Percentiles rank a stretch among this genome's conserved stretches.
Conservation (phyloP, 35 echinoderm and acorn worm genomes). For the Patiria miniata region DNA sequence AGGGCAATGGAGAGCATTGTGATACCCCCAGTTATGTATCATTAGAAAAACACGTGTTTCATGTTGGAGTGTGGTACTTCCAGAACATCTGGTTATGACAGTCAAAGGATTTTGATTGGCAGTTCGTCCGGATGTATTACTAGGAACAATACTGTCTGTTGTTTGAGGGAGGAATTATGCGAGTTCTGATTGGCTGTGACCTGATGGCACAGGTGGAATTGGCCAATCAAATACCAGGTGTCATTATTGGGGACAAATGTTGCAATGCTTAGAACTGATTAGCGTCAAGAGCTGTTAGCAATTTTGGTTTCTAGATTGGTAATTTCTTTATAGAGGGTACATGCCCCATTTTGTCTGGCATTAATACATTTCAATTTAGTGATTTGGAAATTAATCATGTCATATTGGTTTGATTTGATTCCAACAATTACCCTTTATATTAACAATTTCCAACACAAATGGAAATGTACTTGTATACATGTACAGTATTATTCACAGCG, state of each 20-base stretch:
- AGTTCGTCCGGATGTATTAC: background rate
- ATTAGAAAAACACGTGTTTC: conserved; percentile 18
- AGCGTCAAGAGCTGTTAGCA: too few relatives aligned
- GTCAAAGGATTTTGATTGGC: background rate
- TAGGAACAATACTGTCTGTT: background rate
- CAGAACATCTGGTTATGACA: background rate
- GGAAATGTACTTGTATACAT: too few relatives aligned
- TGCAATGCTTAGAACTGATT: background rate
- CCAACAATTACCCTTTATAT: too few relatives aligned
- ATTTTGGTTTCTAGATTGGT: too few relatives aligned
- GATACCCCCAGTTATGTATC: background rate
- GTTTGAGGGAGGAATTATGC: background rate
- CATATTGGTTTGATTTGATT: too few relatives aligned
- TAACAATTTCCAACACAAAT: too few relatives aligned
- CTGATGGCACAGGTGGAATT: background rate
- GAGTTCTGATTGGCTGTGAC: background rate
- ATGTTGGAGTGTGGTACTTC: background rate
- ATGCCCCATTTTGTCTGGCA: too few relatives aligned
- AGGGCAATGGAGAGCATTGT: background rate
- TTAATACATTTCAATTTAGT: too few relatives aligned
- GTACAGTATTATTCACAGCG: too few relatives aligned
- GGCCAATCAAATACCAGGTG: background rate
- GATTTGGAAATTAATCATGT: too few relatives aligned
- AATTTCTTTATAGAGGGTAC: too few relatives aligned
- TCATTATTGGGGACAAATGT: background rate